Evolutionary conservation across 2,888 invertebrate genomes (phyloP).

Genomic region (Zygaena filipendulae): DNA sequence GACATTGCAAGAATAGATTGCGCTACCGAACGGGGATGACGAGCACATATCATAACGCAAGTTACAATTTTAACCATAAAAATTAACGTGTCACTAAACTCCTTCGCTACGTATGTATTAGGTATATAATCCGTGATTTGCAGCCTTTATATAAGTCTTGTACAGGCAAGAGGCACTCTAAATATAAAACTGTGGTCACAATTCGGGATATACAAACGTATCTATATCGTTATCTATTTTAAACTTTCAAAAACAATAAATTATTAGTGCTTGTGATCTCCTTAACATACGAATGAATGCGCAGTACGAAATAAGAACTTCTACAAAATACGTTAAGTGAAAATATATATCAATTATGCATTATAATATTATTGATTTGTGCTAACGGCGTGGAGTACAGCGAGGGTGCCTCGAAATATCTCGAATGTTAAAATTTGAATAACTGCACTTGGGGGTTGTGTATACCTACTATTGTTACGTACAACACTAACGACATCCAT

Average conservation of each 20-base stretch:
- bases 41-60: slow-evolving; percentile 69
- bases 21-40: too few species aligned
- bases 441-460: slow-evolving; percentile 63
- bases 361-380: slow-evolving; percentile 36
- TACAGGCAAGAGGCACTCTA: slow-evolving; percentile 74
- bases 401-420: slow-evolving; percentile 54
- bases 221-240: slow-evolving; percentile 54
- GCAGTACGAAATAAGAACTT: too few species aligned
- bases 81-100: slow-evolving; percentile 50
- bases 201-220: slow-evolving; percentile 61
- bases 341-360: slow-evolving; percentile 15
- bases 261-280: slow-evolving; percentile 54
- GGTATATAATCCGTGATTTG: slow-evolving; percentile 67
- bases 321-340: slow-evolving; percentile 19
- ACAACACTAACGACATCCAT: slow-evolving; percentile 46
- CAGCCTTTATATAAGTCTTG: slow-evolving; percentile 71
- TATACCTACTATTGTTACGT: slow-evolving; percentile 38
- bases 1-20: too few species aligned
- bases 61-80: slow-evolving; percentile 70
- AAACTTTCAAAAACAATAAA: slow-evolving; percentile 50
- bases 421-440: slow-evolving; percentile 68
- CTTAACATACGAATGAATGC: slow-evolving; percentile 42
- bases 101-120: slow-evolving; percentile 62
- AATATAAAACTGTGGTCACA: slow-evolving; percentile 72
- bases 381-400: slow-evolving; percentile 58